Evolutionary conservation across 1,140 invertebrate genomes (phyloP), one percentile per base, ranked within the genome.

Genomic region (Atopsyche davidsoni): DNA sequence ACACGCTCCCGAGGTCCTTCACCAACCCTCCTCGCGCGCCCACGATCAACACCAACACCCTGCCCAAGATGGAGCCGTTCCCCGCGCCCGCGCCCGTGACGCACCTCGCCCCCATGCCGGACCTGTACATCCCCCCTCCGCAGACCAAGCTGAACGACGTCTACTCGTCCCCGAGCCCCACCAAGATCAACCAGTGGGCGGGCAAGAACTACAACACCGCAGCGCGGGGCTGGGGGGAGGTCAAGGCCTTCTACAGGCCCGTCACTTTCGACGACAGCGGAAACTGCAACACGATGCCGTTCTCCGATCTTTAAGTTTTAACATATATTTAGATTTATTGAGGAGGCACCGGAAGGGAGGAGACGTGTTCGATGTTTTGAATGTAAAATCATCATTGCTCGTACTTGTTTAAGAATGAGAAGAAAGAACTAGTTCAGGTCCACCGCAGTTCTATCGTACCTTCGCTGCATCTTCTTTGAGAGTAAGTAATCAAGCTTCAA

Each of bases 181-280:
- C 64, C 4, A 43, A 66, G 17, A 63, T 67, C 10, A 59, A 69
- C 2, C 44, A 40, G n/a, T 69, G 70, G 40, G 65, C 45, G 43
- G 71, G 65, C 19, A 75, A 76, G 25, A 88, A 86, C 57, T 89
- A 87, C 64, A 90, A 89, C 56, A 87, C 84, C 1, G 83, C 84
- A 19, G 83, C 87, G n/a, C 76, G 86, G 44, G 86, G 86, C 4
- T 90, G 87, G 87, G 74, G 80, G 13, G 74, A 81, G 53, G 73
- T 75, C 35, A 72, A 76, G 46, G 71, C 77, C 11, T 78, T 78
- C 50, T 87, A 87, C 66, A 72, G 78, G 51, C 84, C 85, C 0
- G 75, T 87, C 17, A 78, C 80, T 25, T 85, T 86, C 64, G 72
- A 79, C 59, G 68, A 65, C 60, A 64, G 62, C 60, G 68, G 69